Evolutionary conservation across 2,888 invertebrate species (phyloP), one percentile per base, ranked within the genome.

Genomic region (Lithophane semibrunnea): DNA sequence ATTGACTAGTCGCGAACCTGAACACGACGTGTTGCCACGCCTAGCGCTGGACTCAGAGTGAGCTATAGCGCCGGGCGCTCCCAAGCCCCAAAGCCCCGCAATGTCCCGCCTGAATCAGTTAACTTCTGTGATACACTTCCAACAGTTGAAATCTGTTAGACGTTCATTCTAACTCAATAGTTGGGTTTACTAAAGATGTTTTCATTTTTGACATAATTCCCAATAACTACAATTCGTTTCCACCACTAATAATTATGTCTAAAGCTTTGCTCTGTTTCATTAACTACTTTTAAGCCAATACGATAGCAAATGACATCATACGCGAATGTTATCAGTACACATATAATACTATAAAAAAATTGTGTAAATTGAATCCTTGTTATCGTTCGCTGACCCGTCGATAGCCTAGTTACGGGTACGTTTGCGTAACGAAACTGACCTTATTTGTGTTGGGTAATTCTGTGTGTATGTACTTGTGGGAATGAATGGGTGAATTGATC

Each of bases 331-430:
- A 87, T 87, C 86, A 77, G 56, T 18, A 56, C 49, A 73, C 74
- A 79, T 83, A 87, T 81, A 83, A 79, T 73, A 47, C 29, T 61
- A 85, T 78, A 79, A 84, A 88, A 86, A 87, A 82, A 73, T 56
- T 52, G 79, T 80, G 82, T 88, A 80, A 87, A 88, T 88, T 83
- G 75, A 82, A 77, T 88, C 82, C 82, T 75, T 73, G 68, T 79
- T 90, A 91, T 90, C 91, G 90, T 80, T 0, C 88, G 73, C 79
- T 83, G 88, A 89, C 87, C 90, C 64, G 42, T 0, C 54, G 90
- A 88, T 89, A 89, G 56, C 87, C 90, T 76, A 88, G 71, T 88
- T 89, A 77, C 44, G 56, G 60, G 37, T 1, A 21, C 49, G 66
- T 73, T 84, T 84, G 86, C 84, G 86, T 84, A 86, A 84, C 18